phyloP scores from a whole-genome alignment of 2,888 invertebrate species.

The Congeria kusceri region DNA sequence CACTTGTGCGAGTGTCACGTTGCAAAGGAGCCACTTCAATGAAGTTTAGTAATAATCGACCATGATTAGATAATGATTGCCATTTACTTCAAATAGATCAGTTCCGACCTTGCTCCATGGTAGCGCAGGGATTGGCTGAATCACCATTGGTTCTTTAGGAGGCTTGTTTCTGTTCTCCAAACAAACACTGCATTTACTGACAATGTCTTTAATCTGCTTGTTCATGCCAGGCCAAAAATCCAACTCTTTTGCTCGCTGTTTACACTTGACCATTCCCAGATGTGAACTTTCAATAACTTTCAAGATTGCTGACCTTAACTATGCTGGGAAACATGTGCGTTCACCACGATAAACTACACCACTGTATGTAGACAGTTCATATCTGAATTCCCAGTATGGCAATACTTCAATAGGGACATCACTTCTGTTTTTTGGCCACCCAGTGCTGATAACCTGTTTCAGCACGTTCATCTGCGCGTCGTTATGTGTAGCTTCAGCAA shows the following conservation, averaged over 20 bases:
- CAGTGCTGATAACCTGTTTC: background rate
- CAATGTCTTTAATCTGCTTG: slow-evolving; percentile 23
- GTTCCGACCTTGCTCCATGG: slow-evolving; percentile 46
- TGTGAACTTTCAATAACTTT: slow-evolving; percentile 44
- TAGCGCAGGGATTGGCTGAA: slow-evolving; percentile 23
- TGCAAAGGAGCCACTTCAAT: slow-evolving; percentile 23
- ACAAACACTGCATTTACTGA: slow-evolving; percentile 38
- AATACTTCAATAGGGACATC: slow-evolving; percentile 27
- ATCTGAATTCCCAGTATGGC: slow-evolving; percentile 46
- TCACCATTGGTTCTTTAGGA: slow-evolving; percentile 50
- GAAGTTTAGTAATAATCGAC: slow-evolving; percentile 38
- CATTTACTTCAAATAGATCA: slow-evolving; percentile 22
- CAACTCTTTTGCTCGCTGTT: slow-evolving; percentile 36
- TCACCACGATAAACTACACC: slow-evolving; percentile 41
- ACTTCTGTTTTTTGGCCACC: slow-evolving; percentile 43
- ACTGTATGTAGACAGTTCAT: slow-evolving; percentile 47
- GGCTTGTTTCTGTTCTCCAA: slow-evolving; percentile 18
- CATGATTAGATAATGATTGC: slow-evolving; percentile 33
- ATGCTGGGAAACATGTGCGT: slow-evolving; percentile 30
- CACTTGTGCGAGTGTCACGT: slow-evolving; percentile 16
- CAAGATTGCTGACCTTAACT: slow-evolving; percentile 31
- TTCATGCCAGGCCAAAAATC: slow-evolving; percentile 50
- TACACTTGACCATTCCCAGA: slow-evolving; percentile 55
- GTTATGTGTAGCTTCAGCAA: too few species aligned
- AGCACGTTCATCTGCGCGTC: too few species aligned